Evolutionary conservation across 92 coral and sea anemone genomes (phyloP), one percentile per base, ranked within the genome.

Genomic region (Porites rus): DNA sequence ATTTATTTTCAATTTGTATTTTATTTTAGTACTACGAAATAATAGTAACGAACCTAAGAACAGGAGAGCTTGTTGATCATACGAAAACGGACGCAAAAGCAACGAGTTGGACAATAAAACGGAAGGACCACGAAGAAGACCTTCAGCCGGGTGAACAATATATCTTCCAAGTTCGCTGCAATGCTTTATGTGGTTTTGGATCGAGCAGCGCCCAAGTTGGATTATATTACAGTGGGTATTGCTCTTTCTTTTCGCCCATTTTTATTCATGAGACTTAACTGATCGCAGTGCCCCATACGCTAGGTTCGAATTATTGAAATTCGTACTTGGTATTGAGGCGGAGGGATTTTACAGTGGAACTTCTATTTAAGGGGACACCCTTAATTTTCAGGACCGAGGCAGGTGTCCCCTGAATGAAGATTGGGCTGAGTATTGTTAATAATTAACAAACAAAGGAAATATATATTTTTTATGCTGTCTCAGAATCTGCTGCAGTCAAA

Each of bases 141-240:
- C 53, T 0, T 0, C 1, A 22, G 0, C 38, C 38, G 38, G 56
- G 38, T 18, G 20, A 17, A 10, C n/a, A 4, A 0, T 58, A 67
- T 58, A 0, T 1, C 17, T 81, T 81, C 62, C 38, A 11, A 6
- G 67, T 11, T 56, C 86, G 70, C 52, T 59, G 66, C 10, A 54
- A 10, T 8, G 59, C 61, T 2, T 28, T 18, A 38, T 59, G 77
- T 53, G 76, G 86, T n/a, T 81, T 4, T 8, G 86, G 86, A 24
- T 16, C 1, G 7, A 4, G 12, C 8, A 38, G 0, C 12, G 0
- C 28, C 1, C 46, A 1, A 5, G 2, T 6, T 7, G 84, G 21
- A 21, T 51, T 38, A 21, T 79, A 65, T 16, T 61, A 63, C 0
- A 28, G 56, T 17, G 11, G 60, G 10, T 10, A 54, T 10, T 54